Evolutionary conservation across 2,797 vertebrate species (phyloP), one percentile per base, ranked within the genome.

Genomic region (Mus spretus): DNA sequence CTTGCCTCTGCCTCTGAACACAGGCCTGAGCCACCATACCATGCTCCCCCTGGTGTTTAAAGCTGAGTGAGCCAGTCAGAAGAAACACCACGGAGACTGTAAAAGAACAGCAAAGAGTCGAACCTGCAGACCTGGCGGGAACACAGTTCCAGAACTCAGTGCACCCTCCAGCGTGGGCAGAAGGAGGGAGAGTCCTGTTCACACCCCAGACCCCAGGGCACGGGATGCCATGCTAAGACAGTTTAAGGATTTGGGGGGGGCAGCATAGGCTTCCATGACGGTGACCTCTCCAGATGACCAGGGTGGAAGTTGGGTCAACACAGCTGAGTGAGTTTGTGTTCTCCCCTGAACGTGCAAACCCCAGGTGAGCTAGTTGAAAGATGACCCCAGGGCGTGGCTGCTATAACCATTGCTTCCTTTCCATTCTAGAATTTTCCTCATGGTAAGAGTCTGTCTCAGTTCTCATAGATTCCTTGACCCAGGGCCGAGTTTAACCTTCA

Each of bases 131-230:
- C 34, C 31, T 22, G 26, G 50, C 9, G 22, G 40, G 28, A 26
- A 53, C 14, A 72, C 28, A 28, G 65, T 17, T 12, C 34, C 40
- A 13, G 85, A 77, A 22, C 19, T 4, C 19, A 37, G 63, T 59
- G 31, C 8, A 12, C 37, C 22, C 6, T 59, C 74, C 37, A 7
- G 61, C 5, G 53, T 28, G 31, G 22, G n/a, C 7, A 37, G 78
- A 28, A 3, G 19, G 63, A 63, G 37, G 74, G 47, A 86, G 90
- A 37, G 31, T 40, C 20, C 78, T 17, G 31, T 0, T 55, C 31
- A 50, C 2, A 6, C 15, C 31, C 10, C 0, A 4, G 74, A 6
- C 15, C 31, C 10, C 0, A 4, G 74, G 19, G n/a, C 7, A 13
- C 67, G n/a, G 57, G 67, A 59, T 53, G 47, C 40, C 83, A 79